A percentile compares a stretch with the other conserved stretches of the same genome.
phyloP scores from a whole-genome alignment of 2,113 vertebrate species.

The Bos javanicus region DNA sequence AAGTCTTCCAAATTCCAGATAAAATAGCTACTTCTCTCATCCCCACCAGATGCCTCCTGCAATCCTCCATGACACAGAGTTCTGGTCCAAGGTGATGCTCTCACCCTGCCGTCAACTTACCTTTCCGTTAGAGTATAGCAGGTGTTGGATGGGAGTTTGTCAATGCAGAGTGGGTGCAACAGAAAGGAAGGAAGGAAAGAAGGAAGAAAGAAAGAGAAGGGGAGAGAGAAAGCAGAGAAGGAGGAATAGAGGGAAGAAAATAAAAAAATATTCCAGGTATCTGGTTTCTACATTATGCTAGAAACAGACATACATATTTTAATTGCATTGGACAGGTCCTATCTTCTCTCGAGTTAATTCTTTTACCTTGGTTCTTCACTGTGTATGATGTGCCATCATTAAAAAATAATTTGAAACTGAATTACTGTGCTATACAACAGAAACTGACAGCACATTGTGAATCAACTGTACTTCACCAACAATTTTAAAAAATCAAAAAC shows the following conservation, averaged over 20 bases:
- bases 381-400: neutral
- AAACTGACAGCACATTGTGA: neutral
- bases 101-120: accelerated
- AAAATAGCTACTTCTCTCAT: neutral
- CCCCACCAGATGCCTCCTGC: neutral
- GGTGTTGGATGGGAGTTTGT: neutral
- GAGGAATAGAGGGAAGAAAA: neutral
- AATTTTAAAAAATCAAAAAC: neutral
- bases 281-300: neutral
- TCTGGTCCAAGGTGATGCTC: neutral
- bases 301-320: neutral
- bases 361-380: neutral
- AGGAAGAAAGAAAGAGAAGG: accelerated
- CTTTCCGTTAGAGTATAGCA: neutral
- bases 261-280: neutral
- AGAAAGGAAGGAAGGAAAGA: accelerated
- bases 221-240: too few species aligned
- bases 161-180: accelerated
- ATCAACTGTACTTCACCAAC: neutral
- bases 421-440: neutral
- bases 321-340: neutral
- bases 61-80: neutral
- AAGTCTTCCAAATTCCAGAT: neutral
- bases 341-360: neutral
- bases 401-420: neutral